phyloP scores from a whole-genome alignment of 1,140 invertebrate species.

The Zaprionus africanus region DNA sequence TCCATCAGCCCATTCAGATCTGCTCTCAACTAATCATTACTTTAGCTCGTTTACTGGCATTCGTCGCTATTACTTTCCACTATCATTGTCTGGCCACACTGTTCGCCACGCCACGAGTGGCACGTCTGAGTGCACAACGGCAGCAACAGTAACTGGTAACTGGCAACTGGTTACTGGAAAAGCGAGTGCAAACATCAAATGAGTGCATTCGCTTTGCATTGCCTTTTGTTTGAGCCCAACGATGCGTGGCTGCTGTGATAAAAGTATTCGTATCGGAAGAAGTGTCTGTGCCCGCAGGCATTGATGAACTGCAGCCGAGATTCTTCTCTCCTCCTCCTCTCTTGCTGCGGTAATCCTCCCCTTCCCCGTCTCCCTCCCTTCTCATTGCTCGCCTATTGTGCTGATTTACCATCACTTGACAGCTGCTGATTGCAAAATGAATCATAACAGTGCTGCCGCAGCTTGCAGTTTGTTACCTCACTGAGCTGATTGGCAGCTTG shows the following conservation, averaged over 20 bases:
- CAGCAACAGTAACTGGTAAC: constrained; percentile 15
- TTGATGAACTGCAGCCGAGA: constrained; percentile 37
- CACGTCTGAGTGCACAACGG: constrained; percentile 63
- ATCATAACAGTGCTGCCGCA: constrained; percentile 9
- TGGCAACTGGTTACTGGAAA: constrained; percentile 14
- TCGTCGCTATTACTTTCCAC: background rate
- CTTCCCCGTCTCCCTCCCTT: background rate
- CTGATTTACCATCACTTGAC: constrained; percentile 7
- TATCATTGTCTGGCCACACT: constrained; percentile 19
- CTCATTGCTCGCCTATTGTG: too few species aligned
- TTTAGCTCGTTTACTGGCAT: background rate
- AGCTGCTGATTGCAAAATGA: constrained; percentile 23
- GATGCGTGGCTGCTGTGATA: constrained; percentile 76
- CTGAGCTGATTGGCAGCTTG: constrained; percentile 15
- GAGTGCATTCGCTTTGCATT: constrained; percentile 58
- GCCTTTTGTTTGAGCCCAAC: constrained; percentile 74
- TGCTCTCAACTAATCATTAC: background rate
- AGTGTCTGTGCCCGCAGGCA: constrained; percentile 51
- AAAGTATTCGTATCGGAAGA: constrained; percentile 63
- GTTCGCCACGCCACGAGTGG: background rate
- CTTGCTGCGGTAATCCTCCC: background rate
- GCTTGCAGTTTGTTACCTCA: constrained; percentile 13
- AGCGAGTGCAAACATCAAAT: constrained; percentile 19
- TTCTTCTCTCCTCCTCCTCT: background rate
- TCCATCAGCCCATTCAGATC: background rate